These are phyloP conservation scores for Tetramorium parvispinum DNA, from an alignment of 1,140 invertebrate species.

Conservation along the genomic window DNA sequence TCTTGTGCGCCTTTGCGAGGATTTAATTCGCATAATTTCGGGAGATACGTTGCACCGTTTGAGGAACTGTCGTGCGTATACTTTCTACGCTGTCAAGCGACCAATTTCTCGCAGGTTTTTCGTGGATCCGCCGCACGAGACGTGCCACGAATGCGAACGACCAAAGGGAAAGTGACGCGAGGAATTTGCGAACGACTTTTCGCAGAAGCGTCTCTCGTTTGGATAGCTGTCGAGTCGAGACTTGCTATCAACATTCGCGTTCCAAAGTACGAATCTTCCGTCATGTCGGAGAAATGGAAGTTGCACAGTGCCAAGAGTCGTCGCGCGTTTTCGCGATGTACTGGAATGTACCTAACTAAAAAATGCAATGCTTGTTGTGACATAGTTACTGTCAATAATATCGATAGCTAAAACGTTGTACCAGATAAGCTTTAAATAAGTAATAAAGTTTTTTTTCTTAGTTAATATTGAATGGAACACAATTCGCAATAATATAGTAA, in stretches of 20 bases:
- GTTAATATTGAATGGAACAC: background rate
- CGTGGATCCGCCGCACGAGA: background rate
- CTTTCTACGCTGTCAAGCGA: background rate
- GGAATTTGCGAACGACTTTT: conserved; percentile 55
- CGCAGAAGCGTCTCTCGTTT: conserved; percentile 48
- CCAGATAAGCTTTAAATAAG: background rate
- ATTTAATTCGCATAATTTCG: conserved; percentile 24
- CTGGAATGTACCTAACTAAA: background rate
- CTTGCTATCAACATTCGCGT: conserved; percentile 34
- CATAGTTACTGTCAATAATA: background rate
- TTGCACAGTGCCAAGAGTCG: background rate
- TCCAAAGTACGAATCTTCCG: conserved; percentile 4
- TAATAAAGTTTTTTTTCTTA: background rate
- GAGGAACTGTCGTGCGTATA: background rate
- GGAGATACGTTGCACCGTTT: background rate
- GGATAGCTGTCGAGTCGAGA: conserved; percentile 54
- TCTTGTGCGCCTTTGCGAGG: background rate
- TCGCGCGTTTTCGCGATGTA: background rate
- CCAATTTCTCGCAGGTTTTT: conserved; percentile 30
- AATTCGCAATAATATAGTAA: background rate
- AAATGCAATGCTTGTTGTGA: background rate
- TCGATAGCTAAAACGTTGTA: background rate
- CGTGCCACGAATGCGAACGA: conserved; percentile 6
- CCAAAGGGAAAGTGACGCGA: conserved; percentile 19
- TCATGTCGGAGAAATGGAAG: conserved; percentile 34